phyloP scores from a whole-genome alignment of 2,113 vertebrate genomes.

The Sigmodon hispidus region DNA sequence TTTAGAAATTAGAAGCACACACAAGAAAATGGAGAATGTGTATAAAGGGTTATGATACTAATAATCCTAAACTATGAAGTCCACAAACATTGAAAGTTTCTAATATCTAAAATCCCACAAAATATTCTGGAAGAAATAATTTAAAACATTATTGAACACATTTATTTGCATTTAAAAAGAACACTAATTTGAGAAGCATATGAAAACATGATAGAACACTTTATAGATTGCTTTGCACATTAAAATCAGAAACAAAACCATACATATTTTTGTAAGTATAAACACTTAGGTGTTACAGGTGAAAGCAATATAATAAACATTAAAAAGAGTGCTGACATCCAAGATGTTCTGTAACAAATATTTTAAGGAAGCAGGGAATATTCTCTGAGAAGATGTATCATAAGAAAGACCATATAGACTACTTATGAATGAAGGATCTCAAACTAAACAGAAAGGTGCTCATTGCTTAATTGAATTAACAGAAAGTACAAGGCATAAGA shows the following conservation, averaged over 20 bases:
- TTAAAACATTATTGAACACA: not conserved
- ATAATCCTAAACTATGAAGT: not conserved
- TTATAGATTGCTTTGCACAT: not conserved
- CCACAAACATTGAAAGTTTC: not conserved
- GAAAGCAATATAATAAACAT: slow-evolving; percentile 7
- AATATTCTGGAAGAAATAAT: not conserved
- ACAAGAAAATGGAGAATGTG: not conserved
- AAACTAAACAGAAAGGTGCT: not conserved
- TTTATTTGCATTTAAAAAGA: not conserved
- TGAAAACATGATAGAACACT: not conserved
- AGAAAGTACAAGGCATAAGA: not conserved
- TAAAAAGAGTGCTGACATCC: slow-evolving; percentile 42
- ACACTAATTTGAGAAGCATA: not conserved
- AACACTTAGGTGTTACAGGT: not conserved
- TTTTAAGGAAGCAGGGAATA: slow-evolving; percentile 44
- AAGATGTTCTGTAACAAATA: not conserved
- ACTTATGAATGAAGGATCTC: not conserved
- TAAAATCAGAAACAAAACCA: not conserved
- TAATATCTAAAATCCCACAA: not conserved
- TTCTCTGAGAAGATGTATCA: slow-evolving; percentile 45
- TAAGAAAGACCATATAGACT: slow-evolving; percentile 19
- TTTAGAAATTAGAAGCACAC: not conserved
- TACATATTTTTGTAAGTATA: not conserved
- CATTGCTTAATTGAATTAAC: slow-evolving; percentile 14
- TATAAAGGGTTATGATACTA: not conserved